Conservation (phyloP, 2,888 invertebrate species). For the Drosophila nr. fundita region DNA sequence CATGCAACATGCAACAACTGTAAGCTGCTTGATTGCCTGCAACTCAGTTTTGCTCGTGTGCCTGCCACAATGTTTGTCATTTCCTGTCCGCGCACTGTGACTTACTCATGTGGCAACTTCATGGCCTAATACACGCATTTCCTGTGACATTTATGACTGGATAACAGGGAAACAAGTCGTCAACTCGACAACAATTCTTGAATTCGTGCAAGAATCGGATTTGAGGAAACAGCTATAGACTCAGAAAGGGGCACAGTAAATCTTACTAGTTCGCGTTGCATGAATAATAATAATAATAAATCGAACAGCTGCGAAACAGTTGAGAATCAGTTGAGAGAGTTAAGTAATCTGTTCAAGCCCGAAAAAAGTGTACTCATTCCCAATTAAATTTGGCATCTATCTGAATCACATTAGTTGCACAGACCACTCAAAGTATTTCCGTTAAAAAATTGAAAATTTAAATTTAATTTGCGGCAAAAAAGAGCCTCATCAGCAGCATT, state of each 20-base stretch:
- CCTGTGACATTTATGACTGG: constrained; percentile 26
- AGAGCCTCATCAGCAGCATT: constrained; percentile 64
- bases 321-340: background rate
- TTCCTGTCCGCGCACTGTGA: constrained; percentile 43
- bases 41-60: constrained; percentile 11
- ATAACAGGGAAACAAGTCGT: background rate
- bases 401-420: constrained; percentile 45
- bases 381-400: constrained; percentile 32
- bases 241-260: background rate
- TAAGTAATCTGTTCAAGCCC: background rate
- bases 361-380: background rate
- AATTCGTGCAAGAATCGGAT: background rate
- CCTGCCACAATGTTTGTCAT: constrained; percentile 32
- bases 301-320: too few species aligned
- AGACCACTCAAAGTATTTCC: constrained; percentile 45
- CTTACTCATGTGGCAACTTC: constrained; percentile 38
- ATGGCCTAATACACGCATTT: constrained; percentile 51
- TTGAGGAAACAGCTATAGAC: background rate
- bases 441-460: constrained; percentile 65
- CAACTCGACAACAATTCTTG: background rate
- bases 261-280: background rate
- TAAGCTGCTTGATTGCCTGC: constrained; percentile 37
- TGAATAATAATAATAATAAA: background rate
- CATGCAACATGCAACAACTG: constrained; percentile 11
- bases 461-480: constrained; percentile 57